These are phyloP conservation scores for Eristalis intricaria DNA, from an alignment of 2,888 invertebrate genomes.

Conservation along the genomic window DNA sequence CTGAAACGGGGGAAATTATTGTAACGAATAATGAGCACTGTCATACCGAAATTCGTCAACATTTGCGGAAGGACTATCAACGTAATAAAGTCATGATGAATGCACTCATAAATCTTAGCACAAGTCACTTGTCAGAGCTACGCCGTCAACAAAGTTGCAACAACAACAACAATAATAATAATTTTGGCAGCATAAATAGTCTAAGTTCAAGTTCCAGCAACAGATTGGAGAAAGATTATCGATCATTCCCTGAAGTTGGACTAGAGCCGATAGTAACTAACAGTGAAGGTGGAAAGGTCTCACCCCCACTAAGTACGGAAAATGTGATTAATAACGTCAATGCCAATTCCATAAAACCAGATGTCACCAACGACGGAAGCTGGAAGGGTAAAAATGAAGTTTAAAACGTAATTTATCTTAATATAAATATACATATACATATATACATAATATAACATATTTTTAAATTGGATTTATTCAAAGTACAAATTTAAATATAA, in stretches of 20 bases:
- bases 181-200: constrained; percentile 72
- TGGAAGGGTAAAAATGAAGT: constrained; percentile 73
- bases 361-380: constrained; percentile 54
- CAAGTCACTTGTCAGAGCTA: constrained; percentile 76
- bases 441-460: constrained; percentile 8
- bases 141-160: constrained; percentile 73
- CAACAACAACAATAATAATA: constrained; percentile 44
- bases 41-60: constrained; percentile 81
- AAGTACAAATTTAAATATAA: constrained; percentile 69
- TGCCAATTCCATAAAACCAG: constrained; percentile 28
- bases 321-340: constrained; percentile 71
- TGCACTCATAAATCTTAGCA: constrained; percentile 78
- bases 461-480: constrained; percentile 61
- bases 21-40: constrained; percentile 82
- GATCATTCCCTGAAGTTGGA: constrained; percentile 30
- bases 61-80: constrained; percentile 81
- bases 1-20: constrained; percentile 79
- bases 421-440: neutral
- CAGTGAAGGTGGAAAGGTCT: constrained; percentile 53
- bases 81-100: constrained; percentile 81
- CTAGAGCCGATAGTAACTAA: constrained; percentile 33
- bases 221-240: constrained; percentile 58
- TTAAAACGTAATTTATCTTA: constrained; percentile 1
- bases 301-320: constrained; percentile 66
- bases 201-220: constrained; percentile 57